These are phyloP conservation scores for Pimpla rufipes DNA, from an alignment of 2,888 invertebrate genomes.

Conservation along the genomic window DNA sequence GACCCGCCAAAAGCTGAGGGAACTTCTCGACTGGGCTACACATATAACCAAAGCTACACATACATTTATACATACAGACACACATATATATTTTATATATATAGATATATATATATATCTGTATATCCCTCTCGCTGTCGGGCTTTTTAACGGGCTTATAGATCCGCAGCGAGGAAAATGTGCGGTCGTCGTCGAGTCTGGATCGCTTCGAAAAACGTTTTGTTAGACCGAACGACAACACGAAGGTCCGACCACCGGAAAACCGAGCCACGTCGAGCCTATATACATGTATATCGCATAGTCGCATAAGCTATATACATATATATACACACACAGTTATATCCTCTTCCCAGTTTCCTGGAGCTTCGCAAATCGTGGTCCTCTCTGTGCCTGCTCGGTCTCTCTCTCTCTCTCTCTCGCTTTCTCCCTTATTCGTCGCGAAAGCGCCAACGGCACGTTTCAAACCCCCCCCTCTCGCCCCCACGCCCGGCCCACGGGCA, in stretches of 20 bases:
- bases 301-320: too few species aligned
- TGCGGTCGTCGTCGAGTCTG: conserved; percentile 11
- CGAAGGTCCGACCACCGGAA: conserved; percentile 33
- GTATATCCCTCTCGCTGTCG: conserved; percentile 8
- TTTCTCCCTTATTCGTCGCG: conserved; percentile 32
- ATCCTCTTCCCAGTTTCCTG: conserved; percentile 14
- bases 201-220: conserved; percentile 58
- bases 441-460: conserved; percentile 30
- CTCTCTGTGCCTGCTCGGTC: background rate
- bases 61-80: background rate
- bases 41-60: background rate
- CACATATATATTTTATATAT: background rate
- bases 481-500: background rate
- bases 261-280: conserved; percentile 6
- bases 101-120: too few species aligned
- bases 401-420: background rate
- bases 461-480: background rate
- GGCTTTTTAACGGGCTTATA: conserved; percentile 1
- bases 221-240: conserved; percentile 20
- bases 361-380: conserved; percentile 7
- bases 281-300: background rate
- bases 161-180: conserved; percentile 7
- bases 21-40: conserved; percentile 31
- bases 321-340: too few species aligned
- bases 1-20: conserved; percentile 37